A percentile compares a stretch with the other conserved stretches of the same genome.
phyloP scores from a whole-genome alignment of 2,113 vertebrate species.

The Bujurquina vittata region DNA sequence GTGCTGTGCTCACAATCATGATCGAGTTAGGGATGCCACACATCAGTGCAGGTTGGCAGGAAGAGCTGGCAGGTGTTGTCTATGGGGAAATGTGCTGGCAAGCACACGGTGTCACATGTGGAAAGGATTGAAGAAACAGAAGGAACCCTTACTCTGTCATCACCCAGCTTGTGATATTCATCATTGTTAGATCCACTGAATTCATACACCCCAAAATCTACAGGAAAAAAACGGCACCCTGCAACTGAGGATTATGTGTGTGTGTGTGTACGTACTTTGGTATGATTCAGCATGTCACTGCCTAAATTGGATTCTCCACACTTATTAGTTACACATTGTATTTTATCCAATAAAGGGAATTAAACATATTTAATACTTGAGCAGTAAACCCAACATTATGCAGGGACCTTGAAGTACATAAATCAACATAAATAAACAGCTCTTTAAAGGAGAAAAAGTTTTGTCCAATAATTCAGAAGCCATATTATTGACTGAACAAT shows the following conservation, averaged over 20 bases:
- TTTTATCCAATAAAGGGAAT: constrained; percentile 51
- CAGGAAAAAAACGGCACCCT: not conserved
- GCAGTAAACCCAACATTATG: constrained; percentile 17
- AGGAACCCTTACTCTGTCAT: constrained; percentile 52
- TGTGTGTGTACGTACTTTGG: not conserved
- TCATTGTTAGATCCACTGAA: constrained; percentile 28
- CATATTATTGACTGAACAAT: not conserved
- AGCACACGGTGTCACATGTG: constrained; percentile 38
- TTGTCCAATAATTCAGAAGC: not conserved
- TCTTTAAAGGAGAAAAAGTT: not conserved
- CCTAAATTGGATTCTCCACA: constrained; percentile 60
- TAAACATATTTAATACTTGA: constrained; percentile 37
- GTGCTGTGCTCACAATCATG: constrained; percentile 46
- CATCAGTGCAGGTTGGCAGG: constrained; percentile 45
- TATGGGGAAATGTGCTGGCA: constrained; percentile 40
- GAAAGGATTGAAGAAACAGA: constrained; percentile 40
- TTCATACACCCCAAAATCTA: not conserved
- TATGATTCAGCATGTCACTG: constrained; percentile 18
- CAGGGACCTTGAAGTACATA: not conserved
- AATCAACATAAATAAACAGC: constrained; percentile 4
- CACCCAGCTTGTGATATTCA: constrained; percentile 38
- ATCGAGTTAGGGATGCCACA: constrained; percentile 55
- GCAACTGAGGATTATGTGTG: constrained; percentile 1
- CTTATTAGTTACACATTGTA: constrained; percentile 52
- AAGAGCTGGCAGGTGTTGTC: constrained; percentile 56